These are phyloP conservation scores for Junco hyemalis DNA, from an alignment of 2,113 vertebrate genomes.

Conservation along the genomic window DNA sequence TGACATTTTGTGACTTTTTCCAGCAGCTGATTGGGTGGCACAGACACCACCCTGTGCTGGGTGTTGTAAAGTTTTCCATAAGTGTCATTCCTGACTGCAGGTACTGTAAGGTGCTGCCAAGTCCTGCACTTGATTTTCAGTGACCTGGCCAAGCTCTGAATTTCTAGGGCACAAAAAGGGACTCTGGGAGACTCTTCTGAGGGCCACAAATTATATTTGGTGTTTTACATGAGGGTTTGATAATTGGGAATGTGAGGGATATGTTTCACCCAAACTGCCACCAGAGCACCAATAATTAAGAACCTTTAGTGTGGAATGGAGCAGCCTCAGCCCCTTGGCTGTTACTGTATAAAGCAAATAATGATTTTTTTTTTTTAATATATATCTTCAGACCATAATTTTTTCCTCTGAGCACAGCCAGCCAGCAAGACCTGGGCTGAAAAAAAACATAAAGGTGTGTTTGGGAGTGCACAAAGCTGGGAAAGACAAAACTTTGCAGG, in stretches of 20 bases:
- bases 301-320: fast-evolving
- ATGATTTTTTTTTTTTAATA: not conserved
- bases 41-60: not conserved
- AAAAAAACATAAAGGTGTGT: not conserved
- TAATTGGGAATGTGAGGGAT: not conserved
- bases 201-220: fast-evolving
- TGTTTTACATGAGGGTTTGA: fast-evolving
- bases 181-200: not conserved
- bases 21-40: not conserved
- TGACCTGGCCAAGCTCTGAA: not conserved
- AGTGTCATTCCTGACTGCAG: not conserved
- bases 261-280: not conserved
- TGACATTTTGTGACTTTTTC: not conserved
- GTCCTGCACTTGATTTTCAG: not conserved
- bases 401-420: not conserved
- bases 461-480: not conserved
- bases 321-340: not conserved
- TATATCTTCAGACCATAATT: not conserved
- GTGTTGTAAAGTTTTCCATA: not conserved
- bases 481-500: not conserved
- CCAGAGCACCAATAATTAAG: not conserved
- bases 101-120: not conserved
- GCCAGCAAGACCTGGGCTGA: not conserved
- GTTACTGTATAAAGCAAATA: not conserved
- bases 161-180: fast-evolving